Base-by-base conservation (phyloP, 2,113 vertebrate species). In the Vimba vimba region DNA sequence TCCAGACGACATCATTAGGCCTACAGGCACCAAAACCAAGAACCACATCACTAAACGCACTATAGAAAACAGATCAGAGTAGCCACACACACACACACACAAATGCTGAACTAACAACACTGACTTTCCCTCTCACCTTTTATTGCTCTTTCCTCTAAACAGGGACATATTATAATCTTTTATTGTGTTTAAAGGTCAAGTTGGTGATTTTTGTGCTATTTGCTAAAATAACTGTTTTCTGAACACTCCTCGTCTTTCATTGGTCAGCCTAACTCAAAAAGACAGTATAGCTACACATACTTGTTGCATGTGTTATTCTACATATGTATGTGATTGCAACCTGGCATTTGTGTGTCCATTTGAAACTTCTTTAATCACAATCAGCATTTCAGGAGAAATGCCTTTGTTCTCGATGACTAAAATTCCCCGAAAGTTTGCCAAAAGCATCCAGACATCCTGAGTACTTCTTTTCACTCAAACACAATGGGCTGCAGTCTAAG, bases 401-500 rank as follows among this genome's bases (percentile, higher is more conserved):
- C 1, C 2, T 59, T n/a, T 57, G 19, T 52, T 59, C 50, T 33
- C 19, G 0, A 13, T 13, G 27, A 43, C 43, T 30, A 59, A 80
- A 62, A 64, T 27, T 47, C 15, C 79, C 36, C 1, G 36, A 81
- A 81, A 50, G 43, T 21, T 43, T 50, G n/a, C 60, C 55, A 79
- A 59, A 59, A 1, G 5, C 76, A 39, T 33, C 10, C 45, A 59
- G 59, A 69, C 27, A 50, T 62, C 11, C 10, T 50, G n/a, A 30
- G 25, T 66, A 27, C 19, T 4, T 82, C 50, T 52, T 52, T 82
- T 88, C 90, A 89, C 90, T 91, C 87, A 88, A 90, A 89, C 83
- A 85, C 88, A 89, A 82, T 81, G 87, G 89, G 88, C 90, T 87
- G 79, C 78, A 83, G 90, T 66, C 88, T 89, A 90, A 94, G 88